A percentile compares a stretch with the other conserved stretches of the same genome.
phyloP scores from a whole-genome alignment of 2,888 invertebrate genomes.

The Melinaea marsaeus region DNA sequence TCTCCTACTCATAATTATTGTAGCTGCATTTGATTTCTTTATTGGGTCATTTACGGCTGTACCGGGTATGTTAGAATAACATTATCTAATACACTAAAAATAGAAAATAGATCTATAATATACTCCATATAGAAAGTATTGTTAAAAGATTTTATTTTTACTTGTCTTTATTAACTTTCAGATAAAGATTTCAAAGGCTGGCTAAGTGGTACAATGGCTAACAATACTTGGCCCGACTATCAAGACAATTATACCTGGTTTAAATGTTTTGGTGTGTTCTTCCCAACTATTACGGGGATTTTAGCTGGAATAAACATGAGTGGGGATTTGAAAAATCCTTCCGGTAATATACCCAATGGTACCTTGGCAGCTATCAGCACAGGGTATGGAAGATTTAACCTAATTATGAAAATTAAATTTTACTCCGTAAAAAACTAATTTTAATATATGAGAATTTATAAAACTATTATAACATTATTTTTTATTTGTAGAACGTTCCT shows the following conservation, averaged over 20 bases:
- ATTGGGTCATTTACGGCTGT: conserved; percentile 92
- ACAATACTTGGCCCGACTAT: conserved; percentile 90
- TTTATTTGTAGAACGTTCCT: conserved; percentile 83
- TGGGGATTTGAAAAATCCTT: conserved; percentile 94
- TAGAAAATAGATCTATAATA: conserved; percentile 1
- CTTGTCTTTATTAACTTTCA: conserved; percentile 44
- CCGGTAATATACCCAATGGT: conserved; percentile 95
- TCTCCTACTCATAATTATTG: conserved; percentile 88
- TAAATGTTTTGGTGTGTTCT: conserved; percentile 97
- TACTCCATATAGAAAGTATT: too few relatives aligned
- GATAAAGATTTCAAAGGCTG: conserved; percentile 92
- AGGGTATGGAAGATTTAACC: conserved; percentile 76
- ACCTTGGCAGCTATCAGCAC: conserved; percentile 94
- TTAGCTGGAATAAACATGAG: conserved; percentile 99
- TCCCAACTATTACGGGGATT: conserved; percentile 97
- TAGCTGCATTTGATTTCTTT: conserved; percentile 95
- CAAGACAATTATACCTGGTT: conserved; percentile 93
- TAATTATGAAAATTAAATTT: background rate
- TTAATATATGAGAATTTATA: background rate
- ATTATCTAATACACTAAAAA: conserved; percentile 40
- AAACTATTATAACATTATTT: too few relatives aligned
- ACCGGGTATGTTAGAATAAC: conserved; percentile 69
- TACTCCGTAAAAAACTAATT: background rate
- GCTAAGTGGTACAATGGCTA: conserved; percentile 85
- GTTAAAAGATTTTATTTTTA: too few relatives aligned